Conservation (phyloP, 2,113 vertebrate species). For the Pelecanus crispus region DNA sequence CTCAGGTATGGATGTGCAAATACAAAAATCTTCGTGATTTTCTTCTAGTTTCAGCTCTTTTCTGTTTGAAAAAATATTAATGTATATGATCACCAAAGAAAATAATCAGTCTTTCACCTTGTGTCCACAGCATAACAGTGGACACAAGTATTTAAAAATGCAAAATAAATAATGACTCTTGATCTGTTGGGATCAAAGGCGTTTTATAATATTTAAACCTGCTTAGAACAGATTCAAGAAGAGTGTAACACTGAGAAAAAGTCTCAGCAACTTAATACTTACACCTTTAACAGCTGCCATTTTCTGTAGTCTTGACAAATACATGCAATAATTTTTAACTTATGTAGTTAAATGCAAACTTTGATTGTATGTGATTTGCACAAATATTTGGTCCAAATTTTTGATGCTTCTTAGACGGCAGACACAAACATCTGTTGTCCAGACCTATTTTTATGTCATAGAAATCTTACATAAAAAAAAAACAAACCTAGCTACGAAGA, state of each 20-base stretch:
- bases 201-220: neutral
- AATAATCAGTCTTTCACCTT: neutral
- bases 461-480: neutral
- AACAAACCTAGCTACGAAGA: neutral
- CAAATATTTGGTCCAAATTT: neutral
- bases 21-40: neutral
- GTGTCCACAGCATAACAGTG: neutral
- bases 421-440: neutral
- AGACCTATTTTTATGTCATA: neutral
- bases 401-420: neutral
- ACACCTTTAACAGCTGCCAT: neutral
- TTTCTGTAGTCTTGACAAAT: neutral
- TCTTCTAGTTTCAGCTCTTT: neutral
- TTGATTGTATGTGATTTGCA: neutral
- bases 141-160: neutral
- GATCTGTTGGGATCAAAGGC: neutral
- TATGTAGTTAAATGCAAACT: neutral
- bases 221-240: neutral
- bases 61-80: neutral
- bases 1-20: conserved; percentile 67
- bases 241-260: neutral
- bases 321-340: neutral
- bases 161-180: neutral
- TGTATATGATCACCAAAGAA: neutral
- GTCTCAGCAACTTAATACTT: neutral